phyloP scores from a whole-genome alignment of 2,113 vertebrate genomes.

The Gadus chalcogrammus region DNA sequence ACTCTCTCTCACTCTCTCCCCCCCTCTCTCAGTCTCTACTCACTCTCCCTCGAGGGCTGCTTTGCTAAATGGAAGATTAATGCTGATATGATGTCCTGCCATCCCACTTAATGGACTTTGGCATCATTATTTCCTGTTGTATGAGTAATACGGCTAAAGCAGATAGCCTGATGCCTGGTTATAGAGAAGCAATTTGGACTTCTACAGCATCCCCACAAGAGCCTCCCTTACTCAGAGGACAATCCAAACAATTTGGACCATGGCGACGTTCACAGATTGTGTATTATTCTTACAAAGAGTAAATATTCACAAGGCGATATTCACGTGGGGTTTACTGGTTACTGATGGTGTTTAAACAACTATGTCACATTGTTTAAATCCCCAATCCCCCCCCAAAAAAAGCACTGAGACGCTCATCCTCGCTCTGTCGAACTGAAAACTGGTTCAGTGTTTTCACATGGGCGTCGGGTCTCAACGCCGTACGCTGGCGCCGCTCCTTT shows the following conservation, averaged over 20 bases:
- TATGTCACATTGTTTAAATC: too few species aligned
- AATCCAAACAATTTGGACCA: too few species aligned
- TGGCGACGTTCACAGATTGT: background rate
- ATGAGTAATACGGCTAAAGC: constrained; percentile 57
- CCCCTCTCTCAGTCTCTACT: constrained; percentile 26
- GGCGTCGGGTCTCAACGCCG: background rate
- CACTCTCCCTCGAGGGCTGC: constrained; percentile 40
- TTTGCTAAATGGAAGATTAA: constrained; percentile 72
- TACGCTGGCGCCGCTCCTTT: background rate
- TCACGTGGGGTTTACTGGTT: too few species aligned
- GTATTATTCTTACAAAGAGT: background rate
- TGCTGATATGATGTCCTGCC: constrained; percentile 72
- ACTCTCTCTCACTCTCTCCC: constrained; percentile 2
- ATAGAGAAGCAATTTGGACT: constrained; percentile 13
- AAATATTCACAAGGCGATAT: background rate
- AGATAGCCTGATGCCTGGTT: constrained; percentile 17
- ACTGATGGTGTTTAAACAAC: too few species aligned
- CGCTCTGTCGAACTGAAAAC: background rate
- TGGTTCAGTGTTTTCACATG: constrained; percentile 15
- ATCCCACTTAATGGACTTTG: constrained; percentile 72
- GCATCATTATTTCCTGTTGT: constrained; percentile 71
- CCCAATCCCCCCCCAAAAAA: too few species aligned
- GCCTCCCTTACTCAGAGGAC: constrained; percentile 12
- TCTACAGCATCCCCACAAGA: constrained; percentile 37
- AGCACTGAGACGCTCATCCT: too few species aligned